Evolutionary conservation across 2,888 invertebrate species (phyloP).

Genomic region (Hoplodrina ambigua): DNA sequence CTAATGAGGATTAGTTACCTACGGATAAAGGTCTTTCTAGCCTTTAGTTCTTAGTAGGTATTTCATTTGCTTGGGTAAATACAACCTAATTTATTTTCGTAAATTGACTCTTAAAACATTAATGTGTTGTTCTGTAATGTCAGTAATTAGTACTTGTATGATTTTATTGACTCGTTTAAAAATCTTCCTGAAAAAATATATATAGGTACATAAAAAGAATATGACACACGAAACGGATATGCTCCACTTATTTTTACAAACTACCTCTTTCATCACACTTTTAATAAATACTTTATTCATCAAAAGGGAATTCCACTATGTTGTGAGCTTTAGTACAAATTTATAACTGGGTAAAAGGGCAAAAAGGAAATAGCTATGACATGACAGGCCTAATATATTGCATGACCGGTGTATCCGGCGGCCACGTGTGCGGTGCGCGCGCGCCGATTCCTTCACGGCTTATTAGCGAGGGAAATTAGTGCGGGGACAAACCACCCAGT

Average conservation of each 20-base stretch:
- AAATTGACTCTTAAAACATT: neutral
- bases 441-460: conserved; percentile 81
- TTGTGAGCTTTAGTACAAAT: conserved; percentile 55
- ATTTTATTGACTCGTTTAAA: neutral
- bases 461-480: conserved; percentile 86
- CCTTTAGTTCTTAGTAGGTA: too few species aligned
- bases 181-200: too few species aligned
- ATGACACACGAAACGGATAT: conserved; percentile 19
- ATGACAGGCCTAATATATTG: conserved; percentile 71
- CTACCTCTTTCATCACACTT: conserved; percentile 38
- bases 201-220: too few species aligned
- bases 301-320: conserved; percentile 32
- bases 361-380: conserved; percentile 62
- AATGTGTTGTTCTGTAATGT: neutral
- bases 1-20: too few species aligned
- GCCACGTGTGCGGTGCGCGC: conserved; percentile 78
- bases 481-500: conserved; percentile 73
- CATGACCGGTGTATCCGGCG: conserved; percentile 70
- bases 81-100: neutral
- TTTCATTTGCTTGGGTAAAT: too few species aligned
- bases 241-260: conserved; percentile 28
- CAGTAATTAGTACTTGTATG: neutral
- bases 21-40: too few species aligned
- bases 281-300: conserved; percentile 36
- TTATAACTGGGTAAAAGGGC: conserved; percentile 51